phyloP scores from a whole-genome alignment of 2,888 invertebrate species.

The Cremastinae sp. region DNA sequence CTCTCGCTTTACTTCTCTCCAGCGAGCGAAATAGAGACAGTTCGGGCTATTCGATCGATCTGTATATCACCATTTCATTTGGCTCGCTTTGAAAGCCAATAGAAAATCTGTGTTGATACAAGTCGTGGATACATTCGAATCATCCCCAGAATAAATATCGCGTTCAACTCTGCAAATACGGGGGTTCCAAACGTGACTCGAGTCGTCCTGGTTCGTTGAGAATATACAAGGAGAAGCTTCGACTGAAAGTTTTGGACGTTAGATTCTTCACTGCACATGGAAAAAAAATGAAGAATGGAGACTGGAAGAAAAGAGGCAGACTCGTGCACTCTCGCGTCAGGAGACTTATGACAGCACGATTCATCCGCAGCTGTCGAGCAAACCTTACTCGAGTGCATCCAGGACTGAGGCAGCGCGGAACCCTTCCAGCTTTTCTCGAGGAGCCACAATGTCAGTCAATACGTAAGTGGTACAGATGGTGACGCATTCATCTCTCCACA shows the following conservation, averaged over 20 bases:
- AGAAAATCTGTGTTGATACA: slow-evolving; percentile 5
- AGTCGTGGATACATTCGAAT: slow-evolving; percentile 10
- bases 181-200: neutral
- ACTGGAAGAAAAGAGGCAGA: neutral
- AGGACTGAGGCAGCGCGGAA: slow-evolving; percentile 39
- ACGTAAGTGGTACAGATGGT: slow-evolving; percentile 53
- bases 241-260: slow-evolving; percentile 18
- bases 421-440: neutral
- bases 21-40: neutral
- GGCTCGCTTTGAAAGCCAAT: slow-evolving; percentile 28
- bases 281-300: slow-evolving; percentile 24
- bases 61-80: slow-evolving; percentile 60
- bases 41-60: slow-evolving; percentile 58
- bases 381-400: slow-evolving; percentile 24
- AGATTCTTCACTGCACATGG: slow-evolving; percentile 12
- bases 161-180: neutral
- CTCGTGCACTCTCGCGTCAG: slow-evolving; percentile 29
- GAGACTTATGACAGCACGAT: slow-evolving; percentile 50
- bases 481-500: slow-evolving; percentile 27
- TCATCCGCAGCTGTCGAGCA: slow-evolving; percentile 45
- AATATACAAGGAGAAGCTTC: neutral
- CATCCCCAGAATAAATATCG: slow-evolving; percentile 26
- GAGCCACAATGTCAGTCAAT: slow-evolving; percentile 52
- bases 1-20: neutral
- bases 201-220: neutral